Conservation (phyloP, 2,113 vertebrate genomes). For the Corydoras sp. region DNA sequence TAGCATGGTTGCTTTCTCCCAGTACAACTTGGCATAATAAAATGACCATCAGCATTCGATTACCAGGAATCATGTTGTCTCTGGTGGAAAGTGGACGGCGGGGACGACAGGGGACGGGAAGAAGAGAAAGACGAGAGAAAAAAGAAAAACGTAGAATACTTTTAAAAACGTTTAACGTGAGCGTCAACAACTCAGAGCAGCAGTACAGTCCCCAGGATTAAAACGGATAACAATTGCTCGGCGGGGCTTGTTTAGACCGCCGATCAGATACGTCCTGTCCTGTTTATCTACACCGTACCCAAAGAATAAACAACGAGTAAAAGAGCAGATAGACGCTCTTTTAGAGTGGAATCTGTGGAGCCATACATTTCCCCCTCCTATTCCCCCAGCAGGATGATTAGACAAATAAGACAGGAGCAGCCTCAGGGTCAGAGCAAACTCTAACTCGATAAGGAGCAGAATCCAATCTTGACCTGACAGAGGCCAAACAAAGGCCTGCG, state of each 20-base stretch:
- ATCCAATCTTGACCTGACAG: slow-evolving; percentile 48
- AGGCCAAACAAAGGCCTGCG: slow-evolving; percentile 44
- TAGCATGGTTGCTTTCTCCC: slow-evolving; percentile 94
- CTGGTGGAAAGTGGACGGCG: slow-evolving; percentile 56
- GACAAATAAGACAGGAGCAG: slow-evolving; percentile 55
- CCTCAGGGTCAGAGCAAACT: slow-evolving; percentile 58
- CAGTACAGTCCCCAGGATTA: slow-evolving; percentile 30
- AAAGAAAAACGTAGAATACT: slow-evolving; percentile 9
- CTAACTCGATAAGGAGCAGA: slow-evolving; percentile 53
- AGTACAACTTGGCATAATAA: slow-evolving; percentile 99
- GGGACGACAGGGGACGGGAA: slow-evolving; percentile 33
- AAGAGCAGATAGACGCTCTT: slow-evolving; percentile 40
- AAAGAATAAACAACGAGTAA: slow-evolving; percentile 64
- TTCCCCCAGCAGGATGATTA: slow-evolving; percentile 50
- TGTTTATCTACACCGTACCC: slow-evolving; percentile 67
- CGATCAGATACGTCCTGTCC: slow-evolving; percentile 70
- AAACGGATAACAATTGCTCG: slow-evolving; percentile 62
- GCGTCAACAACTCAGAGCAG: slow-evolving; percentile 41
- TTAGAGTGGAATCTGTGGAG: slow-evolving; percentile 53
- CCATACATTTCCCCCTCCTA: slow-evolving; percentile 25
- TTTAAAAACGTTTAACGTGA: slow-evolving; percentile 23
- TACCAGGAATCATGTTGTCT: slow-evolving; percentile 99
- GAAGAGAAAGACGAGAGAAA: slow-evolving; percentile 34
- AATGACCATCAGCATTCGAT: slow-evolving; percentile 99
- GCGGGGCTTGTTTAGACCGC: slow-evolving; percentile 70